These are phyloP conservation scores for Connochaetes taurinus DNA, from an alignment of 2,113 vertebrate species.

Conservation along the genomic window DNA sequence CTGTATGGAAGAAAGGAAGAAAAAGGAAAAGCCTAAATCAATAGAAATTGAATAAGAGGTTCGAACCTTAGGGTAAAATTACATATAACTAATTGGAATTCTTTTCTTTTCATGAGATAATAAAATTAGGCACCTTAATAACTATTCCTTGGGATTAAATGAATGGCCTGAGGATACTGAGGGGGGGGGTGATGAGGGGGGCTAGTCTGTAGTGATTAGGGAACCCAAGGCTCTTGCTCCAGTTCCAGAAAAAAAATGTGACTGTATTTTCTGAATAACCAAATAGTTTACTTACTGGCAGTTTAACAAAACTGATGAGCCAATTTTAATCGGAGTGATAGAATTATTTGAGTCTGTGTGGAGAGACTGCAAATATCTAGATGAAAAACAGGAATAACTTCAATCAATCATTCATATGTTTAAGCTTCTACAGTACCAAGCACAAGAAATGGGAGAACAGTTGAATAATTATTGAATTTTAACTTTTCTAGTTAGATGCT, in stretches of 20 bases:
- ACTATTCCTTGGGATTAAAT: conserved; percentile 45
- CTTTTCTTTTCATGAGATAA: conserved; percentile 38
- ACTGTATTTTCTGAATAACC: conserved; percentile 21
- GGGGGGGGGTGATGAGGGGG: neutral
- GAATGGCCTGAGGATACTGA: neutral
- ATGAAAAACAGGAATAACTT: neutral
- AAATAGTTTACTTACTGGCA: neutral
- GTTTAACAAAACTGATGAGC: neutral
- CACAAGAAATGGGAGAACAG: neutral
- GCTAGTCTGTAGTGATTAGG: neutral
- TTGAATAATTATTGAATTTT: neutral
- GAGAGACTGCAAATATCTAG: neutral
- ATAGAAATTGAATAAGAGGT: conserved; percentile 40
- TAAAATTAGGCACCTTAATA: conserved; percentile 33
- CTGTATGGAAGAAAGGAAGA: neutral
- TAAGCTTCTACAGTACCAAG: neutral
- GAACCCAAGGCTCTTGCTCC: neutral
- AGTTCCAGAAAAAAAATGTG: neutral
- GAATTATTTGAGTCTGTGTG: neutral
- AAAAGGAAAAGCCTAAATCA: neutral
- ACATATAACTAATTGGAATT: conserved; percentile 44
- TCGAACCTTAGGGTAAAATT: conserved; percentile 28
- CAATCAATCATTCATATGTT: neutral
- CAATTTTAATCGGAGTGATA: neutral
- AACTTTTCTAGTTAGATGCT: neutral